These are phyloP conservation scores for Epizoanthus fatuus DNA, from an alignment of 92 coral and sea anemone species.

Conservation along the genomic window DNA sequence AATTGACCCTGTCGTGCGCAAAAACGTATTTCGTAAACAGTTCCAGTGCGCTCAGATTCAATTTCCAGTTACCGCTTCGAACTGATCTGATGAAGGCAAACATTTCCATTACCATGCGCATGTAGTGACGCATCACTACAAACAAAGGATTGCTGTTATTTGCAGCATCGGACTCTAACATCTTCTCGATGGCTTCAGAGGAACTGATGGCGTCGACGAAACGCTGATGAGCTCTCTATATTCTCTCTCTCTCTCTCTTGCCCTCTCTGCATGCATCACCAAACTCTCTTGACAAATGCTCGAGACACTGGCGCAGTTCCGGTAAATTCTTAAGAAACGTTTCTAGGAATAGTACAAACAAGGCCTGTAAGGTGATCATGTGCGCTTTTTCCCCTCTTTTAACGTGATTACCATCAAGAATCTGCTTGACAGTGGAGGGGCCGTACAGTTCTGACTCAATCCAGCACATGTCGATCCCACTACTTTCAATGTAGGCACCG, in stretches of 20 bases:
- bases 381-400: slow-evolving; percentile 29
- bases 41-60: slow-evolving; percentile 35
- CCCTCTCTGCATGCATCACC: slow-evolving; percentile 32
- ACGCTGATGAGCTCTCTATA: slow-evolving; percentile 4
- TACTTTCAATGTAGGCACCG: slow-evolving; percentile 59
- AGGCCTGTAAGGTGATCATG: slow-evolving; percentile 38
- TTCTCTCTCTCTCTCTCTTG: slow-evolving; percentile 11
- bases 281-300: slow-evolving; percentile 7
- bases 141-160: slow-evolving; percentile 19
- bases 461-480: slow-evolving; percentile 56
- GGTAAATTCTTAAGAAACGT: slow-evolving; percentile 14
- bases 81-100: slow-evolving; percentile 33
- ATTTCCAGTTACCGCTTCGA: slow-evolving; percentile 43
- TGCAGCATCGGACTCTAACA: slow-evolving; percentile 31
- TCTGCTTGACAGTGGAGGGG: slow-evolving; percentile 19
- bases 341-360: slow-evolving; percentile 32
- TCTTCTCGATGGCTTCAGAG: background rate
- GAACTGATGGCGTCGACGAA: slow-evolving; percentile 13
- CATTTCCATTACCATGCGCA: slow-evolving; percentile 47
- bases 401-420: background rate
- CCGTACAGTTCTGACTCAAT: slow-evolving; percentile 60
- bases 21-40: slow-evolving; percentile 66
- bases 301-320: slow-evolving; percentile 1
- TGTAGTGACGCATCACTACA: slow-evolving; percentile 8
- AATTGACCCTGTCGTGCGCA: slow-evolving; percentile 49